Base-by-base conservation (phyloP, 2,113 vertebrate genomes). In the Bucco capensis region DNA sequence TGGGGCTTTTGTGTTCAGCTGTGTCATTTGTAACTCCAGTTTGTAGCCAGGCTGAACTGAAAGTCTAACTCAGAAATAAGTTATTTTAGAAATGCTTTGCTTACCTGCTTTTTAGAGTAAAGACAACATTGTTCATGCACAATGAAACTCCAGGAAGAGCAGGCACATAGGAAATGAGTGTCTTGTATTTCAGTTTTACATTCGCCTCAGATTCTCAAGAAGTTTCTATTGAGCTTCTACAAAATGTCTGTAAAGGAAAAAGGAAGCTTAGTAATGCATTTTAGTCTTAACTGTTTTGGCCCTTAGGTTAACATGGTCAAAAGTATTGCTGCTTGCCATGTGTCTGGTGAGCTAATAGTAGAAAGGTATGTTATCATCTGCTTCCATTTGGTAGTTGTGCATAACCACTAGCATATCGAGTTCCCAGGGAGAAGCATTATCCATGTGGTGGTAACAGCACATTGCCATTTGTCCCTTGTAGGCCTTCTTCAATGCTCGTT, bases 121-220 rank as follows among this genome's bases (percentile, higher is more conserved):
- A 66, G 35, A 35, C 27, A 47, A 2, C 9, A 4, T 67, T 23
- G 4, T 50, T 50, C 1, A 1, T 1, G 0, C 6, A 30, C 28
- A 13, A 0, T 49, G 35, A 23, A 92, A 46, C 44, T 61, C 40
- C 61, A 35, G 61, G 28, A 65, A 79, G 50, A 86, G 33, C 7
- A n/a, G 57, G 10, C 40, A 30, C 0, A 1, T 46, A 50, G 24
- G 58, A 82, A 88, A 28, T 44, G 1, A 40, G 33, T 76, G 42
- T 54, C 69, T 50, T 49, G 13, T 75, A 27, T 75, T 86, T 81
- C 31, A 57, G 30, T 72, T 65, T 79, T 65, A 49, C 19, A 2
- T 75, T 88, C 30, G 5, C 62, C 24, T 62, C 14, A 49, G 50
- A 42, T 84, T 87, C 62, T 87, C 31, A 61, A 61, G 53, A 69